Evolutionary conservation across 2,888 invertebrate species (phyloP).

Genomic region (Lasiommata megera): DNA sequence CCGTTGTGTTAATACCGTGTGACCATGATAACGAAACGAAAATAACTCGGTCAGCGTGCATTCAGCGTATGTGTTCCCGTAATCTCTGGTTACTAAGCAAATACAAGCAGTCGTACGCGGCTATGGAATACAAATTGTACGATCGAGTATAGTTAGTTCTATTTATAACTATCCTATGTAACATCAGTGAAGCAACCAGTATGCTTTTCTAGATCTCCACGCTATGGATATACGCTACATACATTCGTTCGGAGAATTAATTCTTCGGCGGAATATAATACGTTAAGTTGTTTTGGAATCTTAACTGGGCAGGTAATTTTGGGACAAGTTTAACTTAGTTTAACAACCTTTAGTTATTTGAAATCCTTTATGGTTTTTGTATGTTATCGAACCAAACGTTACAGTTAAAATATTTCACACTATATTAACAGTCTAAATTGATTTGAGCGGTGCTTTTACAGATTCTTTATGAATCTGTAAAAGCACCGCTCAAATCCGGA

Average conservation of each 20-base stretch:
- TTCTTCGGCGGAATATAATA: too few species aligned
- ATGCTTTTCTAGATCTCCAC: not conserved
- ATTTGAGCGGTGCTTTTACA: too few species aligned
- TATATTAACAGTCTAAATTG: too few species aligned
- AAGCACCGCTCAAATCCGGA: too few species aligned
- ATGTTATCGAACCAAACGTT: too few species aligned
- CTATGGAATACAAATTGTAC: constrained; percentile 23
- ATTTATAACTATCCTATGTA: constrained; percentile 21
- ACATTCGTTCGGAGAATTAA: not conserved
- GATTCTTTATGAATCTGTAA: too few species aligned
- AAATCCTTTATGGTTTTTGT: too few species aligned
- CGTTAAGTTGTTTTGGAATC: too few species aligned
- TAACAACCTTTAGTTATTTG: too few species aligned
- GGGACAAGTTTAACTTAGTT: too few species aligned
- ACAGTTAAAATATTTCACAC: too few species aligned
- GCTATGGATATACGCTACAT: not conserved
- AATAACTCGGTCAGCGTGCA: constrained; percentile 56
- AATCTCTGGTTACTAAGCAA: constrained; percentile 52
- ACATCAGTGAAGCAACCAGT: not conserved
- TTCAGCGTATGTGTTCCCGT: constrained; percentile 45
- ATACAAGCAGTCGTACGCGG: constrained; percentile 31
- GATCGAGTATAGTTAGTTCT: constrained; percentile 18
- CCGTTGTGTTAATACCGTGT: constrained; percentile 43
- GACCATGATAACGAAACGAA: constrained; percentile 72
- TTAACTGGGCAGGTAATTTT: too few species aligned